Evolutionary conservation across 2,888 invertebrate species (phyloP).

Genomic region (Dendrolimus houi): DNA sequence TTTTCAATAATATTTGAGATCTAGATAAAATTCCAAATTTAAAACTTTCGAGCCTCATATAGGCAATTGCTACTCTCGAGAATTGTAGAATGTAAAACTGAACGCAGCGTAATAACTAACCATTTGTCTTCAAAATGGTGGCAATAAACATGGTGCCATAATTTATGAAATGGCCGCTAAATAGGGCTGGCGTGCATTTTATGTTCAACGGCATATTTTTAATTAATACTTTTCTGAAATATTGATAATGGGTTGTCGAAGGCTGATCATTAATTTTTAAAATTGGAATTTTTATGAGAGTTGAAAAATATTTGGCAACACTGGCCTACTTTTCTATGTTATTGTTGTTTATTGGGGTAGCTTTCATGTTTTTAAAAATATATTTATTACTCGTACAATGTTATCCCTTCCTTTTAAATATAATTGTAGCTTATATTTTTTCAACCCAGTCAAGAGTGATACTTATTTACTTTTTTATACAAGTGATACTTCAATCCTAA

Average conservation of each 20-base stretch:
- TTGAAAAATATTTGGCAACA: too few relatives aligned
- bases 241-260: constrained; percentile 9
- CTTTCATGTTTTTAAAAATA: too few relatives aligned
- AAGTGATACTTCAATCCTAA: too few relatives aligned
- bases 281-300: constrained; percentile 1
- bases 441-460: too few relatives aligned
- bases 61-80: constrained; percentile 1
- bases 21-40: neutral
- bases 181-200: constrained; percentile 69
- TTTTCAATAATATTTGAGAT: too few relatives aligned
- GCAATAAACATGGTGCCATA: constrained; percentile 74
- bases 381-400: too few relatives aligned
- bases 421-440: too few relatives aligned
- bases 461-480: too few relatives aligned
- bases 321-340: too few relatives aligned
- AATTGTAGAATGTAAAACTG: constrained; percentile 70
- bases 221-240: constrained; percentile 33
- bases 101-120: constrained; percentile 73
- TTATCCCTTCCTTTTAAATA: too few relatives aligned
- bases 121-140: constrained; percentile 76
- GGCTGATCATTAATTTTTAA: too few relatives aligned
- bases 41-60: neutral
- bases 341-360: too few relatives aligned
- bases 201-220: constrained; percentile 64
- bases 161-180: constrained; percentile 72